Conservation (phyloP, 2,888 invertebrate genomes). For the Athalia rosae region DNA sequence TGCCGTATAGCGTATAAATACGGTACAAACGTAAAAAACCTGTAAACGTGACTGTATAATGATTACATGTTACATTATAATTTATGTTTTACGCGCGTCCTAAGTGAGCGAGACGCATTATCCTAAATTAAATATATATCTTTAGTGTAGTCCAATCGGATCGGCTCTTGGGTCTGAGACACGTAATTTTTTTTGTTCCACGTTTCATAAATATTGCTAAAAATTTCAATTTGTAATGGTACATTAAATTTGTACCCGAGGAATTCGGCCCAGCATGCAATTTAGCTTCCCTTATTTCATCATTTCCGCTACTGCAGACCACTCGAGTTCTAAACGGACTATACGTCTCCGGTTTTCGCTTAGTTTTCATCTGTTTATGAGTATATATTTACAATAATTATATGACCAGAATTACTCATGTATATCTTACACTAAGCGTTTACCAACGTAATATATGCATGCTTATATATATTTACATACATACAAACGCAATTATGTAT, state of each 20-base stretch:
- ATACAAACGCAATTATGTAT: slow-evolving; percentile 51
- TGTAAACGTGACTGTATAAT: slow-evolving; percentile 65
- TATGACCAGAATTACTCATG: slow-evolving; percentile 71
- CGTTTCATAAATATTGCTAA: slow-evolving; percentile 6
- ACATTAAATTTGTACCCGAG: neutral
- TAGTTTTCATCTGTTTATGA: slow-evolving; percentile 46
- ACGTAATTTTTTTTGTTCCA: neutral
- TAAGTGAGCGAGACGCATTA: slow-evolving; percentile 45
- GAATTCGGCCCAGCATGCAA: neutral
- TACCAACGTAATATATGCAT: slow-evolving; percentile 40
- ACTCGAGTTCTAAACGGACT: slow-evolving; percentile 18
- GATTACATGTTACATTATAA: slow-evolving; percentile 51
- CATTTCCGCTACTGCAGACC: slow-evolving; percentile 6
- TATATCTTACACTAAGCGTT: slow-evolving; percentile 63
- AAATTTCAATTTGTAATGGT: neutral
- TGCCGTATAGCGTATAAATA: slow-evolving; percentile 68
- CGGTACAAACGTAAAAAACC: slow-evolving; percentile 71
- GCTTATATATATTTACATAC: slow-evolving; percentile 32
- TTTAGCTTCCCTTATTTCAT: neutral
- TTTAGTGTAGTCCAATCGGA: slow-evolving; percentile 22
- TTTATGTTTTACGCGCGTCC: slow-evolving; percentile 41
- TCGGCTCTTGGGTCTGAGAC: neutral
- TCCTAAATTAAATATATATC: slow-evolving; percentile 40
- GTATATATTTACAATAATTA: slow-evolving; percentile 57
- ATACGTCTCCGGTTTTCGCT: slow-evolving; percentile 40